Evolutionary conservation across 2,113 vertebrate species (phyloP), one percentile per base, ranked within the genome.

Genomic region (Chaetura pelagica): DNA sequence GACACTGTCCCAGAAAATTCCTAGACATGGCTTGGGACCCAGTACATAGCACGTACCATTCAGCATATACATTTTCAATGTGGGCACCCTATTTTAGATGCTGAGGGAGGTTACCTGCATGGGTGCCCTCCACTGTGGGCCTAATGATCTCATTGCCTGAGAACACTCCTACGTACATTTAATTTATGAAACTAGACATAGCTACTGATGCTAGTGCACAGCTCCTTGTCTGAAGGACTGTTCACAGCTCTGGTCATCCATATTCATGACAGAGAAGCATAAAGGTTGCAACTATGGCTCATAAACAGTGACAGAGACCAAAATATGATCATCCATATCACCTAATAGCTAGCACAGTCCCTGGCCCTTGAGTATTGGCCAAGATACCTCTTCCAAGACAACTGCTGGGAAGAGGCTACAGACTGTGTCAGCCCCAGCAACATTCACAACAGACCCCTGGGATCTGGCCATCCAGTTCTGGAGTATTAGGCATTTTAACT

Each of bases 81-180:
- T 57, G 34, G 9, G 10, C 15, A 42, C n/a, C 35, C 52, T 67
- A 34, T 42, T 67, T 6, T 48, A 71, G 57, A 51, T 48, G 55
- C 34, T 78, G 57, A 58, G 21, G 64, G 67, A 71, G 19, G 16
- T 15, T 63, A 77, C 46, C 24, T 84, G 6, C 19, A 51, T n/a
- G 27, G 29, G 5, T 29, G 32, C 2, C 1, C 34, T 62, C 7
- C 29, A 23, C 29, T 54, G 20, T 38, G 52, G 7, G 29, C 20
- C 44, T 11, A 16, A 38, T 48, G 34, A 21, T 59, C 64, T 78
- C 51, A 24, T 12, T 72, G 52, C 13, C n/a, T 61, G 16, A 57
- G 52, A 67, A 63, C 0, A 0, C 52, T 10, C 57, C 48, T 61
- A 63, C 0, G 0, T 44, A 62, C 35, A 63, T 83, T 77, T 42